Evolutionary conservation across 1,140 invertebrate genomes (phyloP), one percentile per base, ranked within the genome.

Genomic region (Drosophila sp.): DNA sequence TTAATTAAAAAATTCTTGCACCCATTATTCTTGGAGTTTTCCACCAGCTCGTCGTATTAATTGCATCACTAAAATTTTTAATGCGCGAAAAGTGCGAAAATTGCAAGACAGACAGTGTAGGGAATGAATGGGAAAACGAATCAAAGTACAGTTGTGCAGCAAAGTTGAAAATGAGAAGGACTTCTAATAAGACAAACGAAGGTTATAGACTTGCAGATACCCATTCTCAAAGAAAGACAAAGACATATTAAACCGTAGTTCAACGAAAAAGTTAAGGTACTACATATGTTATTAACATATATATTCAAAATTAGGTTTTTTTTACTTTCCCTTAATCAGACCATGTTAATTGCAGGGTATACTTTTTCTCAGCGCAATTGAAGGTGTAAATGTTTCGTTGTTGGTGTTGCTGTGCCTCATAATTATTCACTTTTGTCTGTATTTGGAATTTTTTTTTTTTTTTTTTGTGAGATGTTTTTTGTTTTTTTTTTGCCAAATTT

Each of bases 1-100:
- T 86, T 86, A 86, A 86, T 86, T 86, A 86, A 86, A 86, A 84
- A 86, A 86, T 86, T 86, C 82, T 82, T 86, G 75, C 82, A 89
- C 59, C 76, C 86, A 82, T 87, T 86, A 83, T 75, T 75, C 78
- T 67, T 36, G 29, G 11, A 43, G 18, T 58, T 43, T 18, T 43
- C 43, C 56, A 18, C 7, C 16, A 38, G 11, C 29, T 40, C 66
- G 50, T 72, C 81, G 74, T 66, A 86, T 86, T 86, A 86, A 87
- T 86, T 86, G 82, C 82, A 86, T 86, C 79, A 82, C 82, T 87
- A 89, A 86, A 78, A 78, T 87, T 78, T 86, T 82, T 78, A 87
- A 86, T 86, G 82, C 83, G 82, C 83, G 75, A 78, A 50, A 82
- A 86, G 82, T 86, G 82, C 78, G 83, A 86, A 89, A 86, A 86